phyloP scores from a whole-genome alignment of 2,113 vertebrate species.

The Phalacrocorax brasilianus region DNA sequence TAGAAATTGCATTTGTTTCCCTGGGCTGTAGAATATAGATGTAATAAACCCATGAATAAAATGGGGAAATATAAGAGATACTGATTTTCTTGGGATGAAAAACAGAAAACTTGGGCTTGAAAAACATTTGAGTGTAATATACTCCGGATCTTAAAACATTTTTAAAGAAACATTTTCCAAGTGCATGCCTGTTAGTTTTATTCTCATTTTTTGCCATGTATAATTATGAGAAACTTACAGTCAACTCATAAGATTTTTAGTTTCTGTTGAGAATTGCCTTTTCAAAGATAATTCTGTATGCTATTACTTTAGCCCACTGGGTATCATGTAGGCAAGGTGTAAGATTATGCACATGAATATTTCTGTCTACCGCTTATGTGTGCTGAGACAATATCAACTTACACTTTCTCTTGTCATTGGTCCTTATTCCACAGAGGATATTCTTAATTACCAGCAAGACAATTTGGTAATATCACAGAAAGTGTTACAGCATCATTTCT shows the following conservation, averaged over 20 bases:
- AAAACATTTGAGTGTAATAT: neutral
- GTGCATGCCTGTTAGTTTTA: neutral
- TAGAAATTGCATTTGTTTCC: neutral
- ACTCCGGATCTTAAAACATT: neutral
- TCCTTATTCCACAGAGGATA: conserved; percentile 19
- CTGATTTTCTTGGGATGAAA: neutral
- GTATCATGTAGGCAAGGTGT: conserved; percentile 43
- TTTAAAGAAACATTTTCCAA: neutral
- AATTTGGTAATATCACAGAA: conserved; percentile 36
- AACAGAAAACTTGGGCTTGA: neutral
- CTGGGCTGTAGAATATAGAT: neutral
- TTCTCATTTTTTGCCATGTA: neutral
- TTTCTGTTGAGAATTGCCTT: conserved; percentile 50
- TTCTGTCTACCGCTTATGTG: conserved; percentile 22
- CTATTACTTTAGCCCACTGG: conserved; percentile 44
- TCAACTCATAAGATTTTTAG: neutral
- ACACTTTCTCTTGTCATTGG: conserved; percentile 26
- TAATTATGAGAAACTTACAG: conserved; percentile 23
- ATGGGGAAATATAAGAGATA: neutral
- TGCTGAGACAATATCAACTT: conserved; percentile 41
- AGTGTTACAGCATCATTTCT: conserved; percentile 26
- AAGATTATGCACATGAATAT: conserved; percentile 50
- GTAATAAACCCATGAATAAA: neutral
- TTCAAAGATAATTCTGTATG: conserved; percentile 24
- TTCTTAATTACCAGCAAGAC: conserved; percentile 52